Conservation (phyloP, 2,888 invertebrate genomes). For the Drosophila limbata region DNA sequence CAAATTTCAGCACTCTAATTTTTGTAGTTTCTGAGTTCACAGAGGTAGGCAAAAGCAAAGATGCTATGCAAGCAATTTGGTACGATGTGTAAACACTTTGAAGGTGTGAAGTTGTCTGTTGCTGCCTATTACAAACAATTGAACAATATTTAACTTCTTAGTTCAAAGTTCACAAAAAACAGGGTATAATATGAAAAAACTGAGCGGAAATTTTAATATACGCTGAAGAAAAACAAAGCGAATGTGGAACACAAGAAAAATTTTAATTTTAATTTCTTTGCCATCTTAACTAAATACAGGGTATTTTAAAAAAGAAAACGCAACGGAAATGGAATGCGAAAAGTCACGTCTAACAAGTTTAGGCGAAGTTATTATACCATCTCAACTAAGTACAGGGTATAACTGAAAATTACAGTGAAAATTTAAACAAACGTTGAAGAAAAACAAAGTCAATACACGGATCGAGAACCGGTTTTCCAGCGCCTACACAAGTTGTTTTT, state of each 20-base stretch:
- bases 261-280: too few species aligned
- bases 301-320: not conserved
- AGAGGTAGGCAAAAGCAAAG: not conserved
- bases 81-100: not conserved
- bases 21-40: slow-evolving; percentile 7
- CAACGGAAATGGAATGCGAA: not conserved
- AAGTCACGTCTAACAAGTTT: not conserved
- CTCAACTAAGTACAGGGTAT: slow-evolving; percentile 15
- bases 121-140: slow-evolving; percentile 2
- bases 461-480: slow-evolving; percentile 50
- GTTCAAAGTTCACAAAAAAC: not conserved
- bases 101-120: slow-evolving; percentile 3
- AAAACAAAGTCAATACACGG: slow-evolving; percentile 14
- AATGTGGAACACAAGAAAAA: too few species aligned
- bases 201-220: not conserved
- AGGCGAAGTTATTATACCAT: not conserved
- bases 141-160: not conserved
- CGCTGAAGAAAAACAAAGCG: not conserved
- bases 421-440: slow-evolving; percentile 5
- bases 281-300: not conserved
- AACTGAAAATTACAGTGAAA: not conserved
- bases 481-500: slow-evolving; percentile 27
- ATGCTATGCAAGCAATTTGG: not conserved
- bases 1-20: slow-evolving; percentile 3
- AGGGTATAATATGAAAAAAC: not conserved